Base-by-base conservation (phyloP, 37 sponge, comb jelly and placozoan genomes). In the Oopsacas minuta region DNA sequence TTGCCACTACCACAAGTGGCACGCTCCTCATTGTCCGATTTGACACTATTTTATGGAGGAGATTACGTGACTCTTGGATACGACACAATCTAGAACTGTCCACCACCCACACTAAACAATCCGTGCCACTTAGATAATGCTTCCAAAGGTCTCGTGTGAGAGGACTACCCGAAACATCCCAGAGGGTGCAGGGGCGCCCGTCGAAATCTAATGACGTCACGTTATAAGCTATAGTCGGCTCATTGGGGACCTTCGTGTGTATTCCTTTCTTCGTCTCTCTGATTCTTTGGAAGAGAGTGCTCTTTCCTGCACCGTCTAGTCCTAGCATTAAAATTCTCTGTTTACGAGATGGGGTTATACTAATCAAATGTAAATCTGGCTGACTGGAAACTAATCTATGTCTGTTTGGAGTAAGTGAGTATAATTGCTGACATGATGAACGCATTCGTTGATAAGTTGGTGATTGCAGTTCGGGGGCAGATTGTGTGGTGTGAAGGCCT, bases 101-200 rank as follows among this genome's bases (percentile, higher is more conserved):
- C 17, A 61, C 75, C 30, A 61, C 17, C 75, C 75, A 61, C 1
- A 61, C 1, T 3, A 61, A 34, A n/a, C 75, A 61, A 34, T 61
- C 75, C 17, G 75, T n/a, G 17, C 75, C 75, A 61, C 75, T 61
- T 34, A 61, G 75, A 34, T 61, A 61, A 34, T 61, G 75, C 75
- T 61, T 61, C 75, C 75, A 61, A 5, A 61, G 75, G 17, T 61
- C 75, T 12, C 75, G 75, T 3, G 75, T 61, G 28, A 61, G 30
- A 5, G 75, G 75, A n/a, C 75, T 10, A 25, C 75, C 75, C 1
- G 75, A 61, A 25, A 61, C 75, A 12, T 61, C 75, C 75, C 75
- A 61, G 32, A 61, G 75, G 17, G 28, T 20, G 75, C 75, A 61
- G 32, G 75, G 32, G 28, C 75, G 20, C 28, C 75, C 75, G 32